These are phyloP conservation scores for Lepidocolaptes lacrymiger DNA, from an alignment of 2,797 vertebrate species.

Conservation along the genomic window DNA sequence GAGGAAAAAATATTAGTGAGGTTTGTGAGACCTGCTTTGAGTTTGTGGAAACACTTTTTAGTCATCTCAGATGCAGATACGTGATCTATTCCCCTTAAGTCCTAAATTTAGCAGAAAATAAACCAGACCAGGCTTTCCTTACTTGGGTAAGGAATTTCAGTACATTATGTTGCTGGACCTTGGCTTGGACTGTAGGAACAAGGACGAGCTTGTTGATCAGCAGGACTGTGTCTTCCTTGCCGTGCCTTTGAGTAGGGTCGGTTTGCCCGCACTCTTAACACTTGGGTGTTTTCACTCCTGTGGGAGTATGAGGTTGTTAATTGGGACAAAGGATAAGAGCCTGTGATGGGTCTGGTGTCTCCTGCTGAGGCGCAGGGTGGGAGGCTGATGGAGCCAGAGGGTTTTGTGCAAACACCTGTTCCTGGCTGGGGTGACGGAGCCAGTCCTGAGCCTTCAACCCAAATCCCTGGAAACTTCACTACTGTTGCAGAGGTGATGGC, in stretches of 20 bases:
- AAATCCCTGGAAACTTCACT: background rate
- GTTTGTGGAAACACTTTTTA: conserved; percentile 27
- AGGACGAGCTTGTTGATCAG: background rate
- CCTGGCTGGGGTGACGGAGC: background rate
- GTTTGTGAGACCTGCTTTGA: background rate
- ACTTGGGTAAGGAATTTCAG: background rate
- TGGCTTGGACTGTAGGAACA: background rate
- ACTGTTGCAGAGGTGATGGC: conserved; percentile 31
- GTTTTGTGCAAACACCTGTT: background rate
- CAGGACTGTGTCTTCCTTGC: background rate
- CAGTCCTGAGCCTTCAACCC: background rate
- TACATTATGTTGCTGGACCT: background rate
- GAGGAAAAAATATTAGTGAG: background rate
- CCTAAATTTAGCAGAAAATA: conserved; percentile 10
- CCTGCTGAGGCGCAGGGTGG: background rate
- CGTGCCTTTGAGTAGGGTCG: background rate
- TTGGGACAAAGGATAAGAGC: background rate
- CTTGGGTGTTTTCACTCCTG: fast-evolving
- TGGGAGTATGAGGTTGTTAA: background rate
- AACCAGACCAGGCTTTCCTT: background rate
- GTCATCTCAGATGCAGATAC: background rate
- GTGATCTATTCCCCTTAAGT: background rate
- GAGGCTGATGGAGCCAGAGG: background rate
- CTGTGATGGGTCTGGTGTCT: background rate
- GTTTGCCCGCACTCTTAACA: no score